Base-by-base conservation (phyloP, 2,888 invertebrate species). In the Dyspetes luteomarginatus region DNA sequence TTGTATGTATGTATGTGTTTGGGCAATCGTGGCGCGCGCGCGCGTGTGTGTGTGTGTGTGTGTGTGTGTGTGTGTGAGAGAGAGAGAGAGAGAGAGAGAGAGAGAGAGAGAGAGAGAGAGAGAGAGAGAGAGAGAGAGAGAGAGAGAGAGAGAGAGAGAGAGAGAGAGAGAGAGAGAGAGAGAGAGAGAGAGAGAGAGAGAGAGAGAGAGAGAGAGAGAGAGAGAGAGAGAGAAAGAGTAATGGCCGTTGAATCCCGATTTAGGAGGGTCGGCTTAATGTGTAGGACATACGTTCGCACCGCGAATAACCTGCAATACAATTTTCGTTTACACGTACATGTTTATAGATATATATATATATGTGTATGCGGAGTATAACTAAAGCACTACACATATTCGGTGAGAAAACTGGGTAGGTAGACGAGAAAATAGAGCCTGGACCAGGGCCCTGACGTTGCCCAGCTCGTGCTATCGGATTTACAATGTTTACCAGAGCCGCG, bases 401-500 rank as follows among this genome's bases (percentile, higher is more conserved):
- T 19, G 72, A 22, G 67, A 22, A 65, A 74, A 65, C 45, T 64
- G 15, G 73, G 41, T 73, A 28, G 55, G 15, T 48, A 17, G 17
- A 28, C 28, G 17, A 17, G 28, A 43, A 22, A n/a, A 12, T 1
- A 30, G 24, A 45, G 55, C 60, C 62, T 36, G n/a, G 50, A 30
- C 50, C 22, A 19, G 5, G 22, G 4, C 41, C n/a, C 17, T 19
- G 26, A 65, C 64, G 17, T 15, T 48, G n/a, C 64, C 72, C 26
- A 22, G 52, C 69, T 60, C 48, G 30, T 65, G 28, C 36, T 80
- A 80, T 79, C 75, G 75, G 79, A 80, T 80, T 80, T 80, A 80
- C 79, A 80, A 75, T 80, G 79, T 75, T 80, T 80, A 71, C 75
- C 75, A 58, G 65, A 58, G 65, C 71, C 65, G 73, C 71, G 75